Evolutionary conservation across 1,140 invertebrate genomes (phyloP), one percentile per base, ranked within the genome.

Genomic region (Panagrolaimus sp.): DNA sequence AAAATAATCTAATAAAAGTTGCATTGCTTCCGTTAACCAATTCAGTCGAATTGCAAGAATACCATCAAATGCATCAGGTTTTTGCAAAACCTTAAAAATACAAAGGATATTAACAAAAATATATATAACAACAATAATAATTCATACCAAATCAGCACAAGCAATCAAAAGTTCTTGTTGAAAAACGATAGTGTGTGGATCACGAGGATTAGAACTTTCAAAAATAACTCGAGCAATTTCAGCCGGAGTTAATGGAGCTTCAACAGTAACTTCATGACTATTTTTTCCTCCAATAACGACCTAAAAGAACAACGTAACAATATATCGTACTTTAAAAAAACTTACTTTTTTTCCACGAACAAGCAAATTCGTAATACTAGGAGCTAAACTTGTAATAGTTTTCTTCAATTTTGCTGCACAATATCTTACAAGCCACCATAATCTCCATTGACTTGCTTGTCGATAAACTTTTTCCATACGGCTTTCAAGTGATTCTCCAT

Each of bases 301-400:
- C 91, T 92, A 76, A 51, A 85, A 20, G 42, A 63, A 38, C 27
- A 44, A 13, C 27, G 23, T 43, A 70, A 23, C n/a, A 57, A 5
- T 11, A 68, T 23, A n/a, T 5, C 14, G 14, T 8, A 73, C 14
- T 13, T 38, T 72, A 16, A 9, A 57, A 46, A 73, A 45, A 53
- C 43, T 42, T 47, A 93, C 91, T 87, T 96, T 92, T 86, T 97
- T 98, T 72, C 94, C 95, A 85, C 93, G 91, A 20, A 98, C 95
- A 27, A 98, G 86, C 69, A 98, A 91, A 14, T 91, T 91, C 31
- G 96, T 98, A 67, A 98, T 93, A 80, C 94, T 96, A 16, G 96
- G 96, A 84, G 93, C 96, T 68, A 99, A 92, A 75, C 92, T 94
- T 84, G 98, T 95, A 3, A 98, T 94, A 63, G 92, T 90, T 82